Conservation (phyloP, 1,140 invertebrate species). For the Ganaspis sp. region DNA sequence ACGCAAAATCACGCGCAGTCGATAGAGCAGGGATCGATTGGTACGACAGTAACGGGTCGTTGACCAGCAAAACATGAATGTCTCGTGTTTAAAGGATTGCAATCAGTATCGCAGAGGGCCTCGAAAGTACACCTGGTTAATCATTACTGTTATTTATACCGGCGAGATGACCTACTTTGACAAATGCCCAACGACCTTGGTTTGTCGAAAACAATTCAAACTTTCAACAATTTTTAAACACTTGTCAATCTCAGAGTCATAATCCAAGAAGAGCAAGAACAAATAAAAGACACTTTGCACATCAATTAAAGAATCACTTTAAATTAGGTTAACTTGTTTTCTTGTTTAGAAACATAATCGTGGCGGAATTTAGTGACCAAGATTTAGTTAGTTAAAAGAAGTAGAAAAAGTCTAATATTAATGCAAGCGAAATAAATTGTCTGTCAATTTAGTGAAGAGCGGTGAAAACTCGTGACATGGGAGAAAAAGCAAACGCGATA, state of each 20-base stretch:
- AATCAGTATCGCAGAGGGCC: conserved; percentile 1
- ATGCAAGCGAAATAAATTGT: background rate
- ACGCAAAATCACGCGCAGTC: conserved; percentile 24
- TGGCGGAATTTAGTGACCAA: too few species aligned
- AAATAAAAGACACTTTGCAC: too few species aligned
- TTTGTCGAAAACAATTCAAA: background rate
- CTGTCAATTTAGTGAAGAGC: background rate
- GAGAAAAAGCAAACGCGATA: conserved; percentile 8
- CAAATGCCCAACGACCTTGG: background rate
- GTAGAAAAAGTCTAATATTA: background rate
- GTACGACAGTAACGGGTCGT: background rate
- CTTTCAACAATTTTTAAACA: too few species aligned
- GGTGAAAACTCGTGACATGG: conserved; percentile 6
- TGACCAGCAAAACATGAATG: conserved; percentile 11
- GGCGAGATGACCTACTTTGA: conserved; percentile 16
- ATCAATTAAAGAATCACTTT: too few species aligned
- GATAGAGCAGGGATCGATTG: conserved; percentile 22
- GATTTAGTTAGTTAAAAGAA: too few species aligned
- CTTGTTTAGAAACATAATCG: too few species aligned
- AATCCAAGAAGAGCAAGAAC: too few species aligned
- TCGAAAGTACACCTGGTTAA: conserved; percentile 13
- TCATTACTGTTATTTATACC: conserved; percentile 8
- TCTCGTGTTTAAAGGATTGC: conserved; percentile 1
- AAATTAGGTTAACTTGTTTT: too few species aligned
- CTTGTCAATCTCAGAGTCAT: too few species aligned